Evolutionary conservation across 2,113 vertebrate species (phyloP), one percentile per base, ranked within the genome.

Genomic region (Erythrocebus patas): DNA sequence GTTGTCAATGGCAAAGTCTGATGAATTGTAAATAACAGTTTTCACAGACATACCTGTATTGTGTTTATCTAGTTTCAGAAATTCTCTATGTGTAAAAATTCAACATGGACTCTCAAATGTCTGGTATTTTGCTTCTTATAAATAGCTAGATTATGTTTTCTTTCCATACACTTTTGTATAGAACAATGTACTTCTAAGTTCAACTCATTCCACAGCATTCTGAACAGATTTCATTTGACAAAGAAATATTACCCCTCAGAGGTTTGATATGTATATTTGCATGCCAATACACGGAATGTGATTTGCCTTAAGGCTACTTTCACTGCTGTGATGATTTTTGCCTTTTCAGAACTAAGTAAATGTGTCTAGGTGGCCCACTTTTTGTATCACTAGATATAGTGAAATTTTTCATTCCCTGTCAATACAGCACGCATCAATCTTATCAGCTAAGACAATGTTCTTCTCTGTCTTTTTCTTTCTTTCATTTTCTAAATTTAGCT

Each of bases 401-500:
- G 75, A 78, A 97, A 76, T 89, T 90, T 48, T 50, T 83, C 59
- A 79, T 91, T 93, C 6, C 10, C 55, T 91, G 48, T 61, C 68
- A 38, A 72, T n/a, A 85, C 13, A 87, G 55, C 22, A 43, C 48
- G 18, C 13, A 27, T 84, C 23, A 27, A n/a, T 93, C 35, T 96
- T 55, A 95, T 92, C 75, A 32, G 45, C 52, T 96, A 35, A 93
- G 38, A 81, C 86, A 57, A 59, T 95, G 82, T 96, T 68, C 40
- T 93, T 95, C 23, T 75, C 88, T 83, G 18, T 59, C 22, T 97
- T 22, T 89, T 81, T 94, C 48, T 52, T 3, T 68, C 48, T 88
- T 95, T 87, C 43, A 90, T 86, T 92, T 89, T 92, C 59, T 80
- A 93, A 91, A 80, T 80, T 83, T 97, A 94, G 23, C 23, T 86